Base-by-base conservation (phyloP, 1,140 invertebrate species). In the Drosophila seguyi region DNA sequence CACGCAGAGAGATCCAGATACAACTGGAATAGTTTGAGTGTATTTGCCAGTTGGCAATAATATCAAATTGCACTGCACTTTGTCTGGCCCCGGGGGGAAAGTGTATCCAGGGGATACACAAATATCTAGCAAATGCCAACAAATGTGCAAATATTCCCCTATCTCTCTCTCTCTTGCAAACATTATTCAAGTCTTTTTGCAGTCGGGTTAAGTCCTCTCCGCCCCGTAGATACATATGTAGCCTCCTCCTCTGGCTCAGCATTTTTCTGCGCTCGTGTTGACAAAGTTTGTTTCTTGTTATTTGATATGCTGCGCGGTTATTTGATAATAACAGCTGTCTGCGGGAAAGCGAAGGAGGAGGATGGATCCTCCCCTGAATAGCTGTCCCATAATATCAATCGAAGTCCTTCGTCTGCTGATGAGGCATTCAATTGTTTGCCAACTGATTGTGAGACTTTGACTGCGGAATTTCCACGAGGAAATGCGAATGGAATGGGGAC, bases 21-120 rank as follows among this genome's bases (percentile, higher is more conserved):
- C 25, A 62, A 44, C 50, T 73, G 61, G 11, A 50, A 78, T 71
- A 65, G 65, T 67, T 79, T 73, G 67, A 88, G 80, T 78, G 85
- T 88, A 84, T 90, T 90, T 90, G 81, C 78, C 71, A 75, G 78
- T 90, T 85, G 81, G 85, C 81, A 90, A 90, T 90, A 90, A 90
- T 90, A 90, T 90, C 86, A 90, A 90, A 90, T 90, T 90, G 85
- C 85, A 90, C 84, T 90, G 76, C 79, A 84, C 65, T 83, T 55
- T 45, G 62, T 45, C 55, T 50, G 20, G 3, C 66, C 53, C 45
- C 76, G 27, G 20, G 27, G 27, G 38, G 53, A 74, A 65, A 71
- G 57, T 47, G 69, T 52, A 68, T 63, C 67, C 45, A 31, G 52
- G 74, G 72, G 66, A 84, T 78, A 87, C 84, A 88, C 84, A 88